Conservation (phyloP, 2,797 vertebrate species). For the Xyrichtys novacula region DNA sequence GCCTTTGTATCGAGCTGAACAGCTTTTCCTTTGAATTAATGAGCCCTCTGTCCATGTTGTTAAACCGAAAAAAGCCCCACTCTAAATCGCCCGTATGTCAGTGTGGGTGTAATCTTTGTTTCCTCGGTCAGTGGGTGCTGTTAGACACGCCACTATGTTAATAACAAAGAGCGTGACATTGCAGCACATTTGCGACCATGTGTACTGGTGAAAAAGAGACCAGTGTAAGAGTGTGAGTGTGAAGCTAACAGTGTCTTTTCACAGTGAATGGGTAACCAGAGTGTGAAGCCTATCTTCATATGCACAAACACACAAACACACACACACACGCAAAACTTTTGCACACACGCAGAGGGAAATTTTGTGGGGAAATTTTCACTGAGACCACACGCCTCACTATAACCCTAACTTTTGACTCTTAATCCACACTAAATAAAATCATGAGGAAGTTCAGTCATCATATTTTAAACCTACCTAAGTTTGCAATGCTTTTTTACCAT, state of each 20-base stretch:
- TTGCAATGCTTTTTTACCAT: not conserved
- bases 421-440: not conserved
- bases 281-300: conserved; percentile 57
- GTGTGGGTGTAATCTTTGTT: conserved; percentile 48
- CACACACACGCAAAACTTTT: not conserved
- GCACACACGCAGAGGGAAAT: not conserved
- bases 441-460: not conserved
- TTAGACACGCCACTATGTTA: conserved; percentile 59
- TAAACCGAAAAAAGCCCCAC: conserved; percentile 13
- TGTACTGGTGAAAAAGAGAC: conserved; percentile 39
- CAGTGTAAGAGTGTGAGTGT: conserved; percentile 42
- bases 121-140: conserved; percentile 48
- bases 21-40: conserved; percentile 28
- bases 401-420: not conserved
- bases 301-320: conserved; percentile 7
- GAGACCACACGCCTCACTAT: too few relatives aligned
- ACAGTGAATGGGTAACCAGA: conserved; percentile 54
- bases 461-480: conserved; percentile 2
- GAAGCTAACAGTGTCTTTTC: conserved; percentile 50
- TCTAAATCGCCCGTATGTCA: conserved; percentile 47
- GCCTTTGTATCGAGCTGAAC: conserved; percentile 1
- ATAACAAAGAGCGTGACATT: conserved; percentile 70
- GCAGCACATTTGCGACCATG: conserved; percentile 56
- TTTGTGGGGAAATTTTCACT: too few relatives aligned
- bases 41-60: conserved; percentile 34